Base-by-base conservation (phyloP, 1,140 invertebrate genomes). In the Drosophila trapezifrons region DNA sequence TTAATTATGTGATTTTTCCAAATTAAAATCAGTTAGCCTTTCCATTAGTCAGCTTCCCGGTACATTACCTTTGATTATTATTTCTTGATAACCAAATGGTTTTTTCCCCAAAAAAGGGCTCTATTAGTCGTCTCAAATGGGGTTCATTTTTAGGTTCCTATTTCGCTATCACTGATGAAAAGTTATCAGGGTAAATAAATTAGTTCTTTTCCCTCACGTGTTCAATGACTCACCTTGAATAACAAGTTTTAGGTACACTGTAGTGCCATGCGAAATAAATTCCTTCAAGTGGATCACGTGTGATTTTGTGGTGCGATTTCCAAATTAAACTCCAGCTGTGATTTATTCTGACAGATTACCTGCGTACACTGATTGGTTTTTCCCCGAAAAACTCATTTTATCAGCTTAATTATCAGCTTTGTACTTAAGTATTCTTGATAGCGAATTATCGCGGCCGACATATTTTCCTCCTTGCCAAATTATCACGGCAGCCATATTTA, bases 1-100 rank as follows among this genome's bases (percentile, higher is more conserved):
- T 65, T 42, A 67, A 66, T 65, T 20, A 15, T 25, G 3, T n/a
- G 27, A 35, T 65, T 65, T 42, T 58, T 25, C 7, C 0, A 15
- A 42, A 65, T 65, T 67, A 65, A 65, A 69, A 67, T 67, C 59
- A 51, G 58, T 67, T 63, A 62, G 8, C 18, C 54, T 63, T 37
- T 59, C 54, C 25, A 63, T 59, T 63, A 32, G 60, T 51, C 56
- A 27, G 45, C 65, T 65, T 67, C 65, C 65, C 25, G 56, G 60
- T 63, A 55, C 35, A 60, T 62, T 60, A 42, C 37, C 18, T 17
- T 12, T 60, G 40, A 62, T 45, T 58, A 22, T 55, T 54, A 65
- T 38, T 52, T 40, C 18, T 25, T 32, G 46, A 69, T 69, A 27
- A 40, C 18, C 22, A 15, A 42, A 35, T 27, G 32, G 65, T 27